Percentiles rank a stretch among this genome's conserved stretches.
Conservation (phyloP, 2,113 vertebrate species). For the Halcyon senegalensis region DNA sequence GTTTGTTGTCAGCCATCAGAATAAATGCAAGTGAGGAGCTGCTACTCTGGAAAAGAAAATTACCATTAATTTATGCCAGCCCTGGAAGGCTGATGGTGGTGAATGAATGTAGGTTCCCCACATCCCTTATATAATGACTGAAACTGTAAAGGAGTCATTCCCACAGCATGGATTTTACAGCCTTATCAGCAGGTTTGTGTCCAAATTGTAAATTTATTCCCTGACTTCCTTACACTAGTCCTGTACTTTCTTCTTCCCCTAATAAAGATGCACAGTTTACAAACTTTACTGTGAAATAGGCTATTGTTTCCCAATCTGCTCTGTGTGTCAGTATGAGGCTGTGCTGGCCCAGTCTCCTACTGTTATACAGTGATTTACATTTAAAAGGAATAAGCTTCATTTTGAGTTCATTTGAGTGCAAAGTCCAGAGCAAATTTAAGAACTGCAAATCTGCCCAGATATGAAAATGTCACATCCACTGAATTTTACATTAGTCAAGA, state of each 20-base stretch:
- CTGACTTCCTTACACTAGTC: not conserved
- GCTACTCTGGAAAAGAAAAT: not conserved
- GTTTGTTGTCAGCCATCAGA: not conserved
- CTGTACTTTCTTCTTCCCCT: not conserved
- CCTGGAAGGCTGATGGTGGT: not conserved
- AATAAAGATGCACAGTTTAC: not conserved
- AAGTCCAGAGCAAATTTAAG: not conserved
- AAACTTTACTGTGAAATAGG: not conserved
- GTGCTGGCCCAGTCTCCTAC: not conserved
- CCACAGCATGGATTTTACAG: not conserved
- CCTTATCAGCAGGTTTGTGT: rapidly evolving
- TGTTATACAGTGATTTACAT: not conserved
- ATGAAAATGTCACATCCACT: not conserved
- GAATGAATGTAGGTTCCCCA: not conserved
- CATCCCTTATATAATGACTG: not conserved
- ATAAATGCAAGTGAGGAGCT: not conserved
- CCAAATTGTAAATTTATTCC: not conserved
- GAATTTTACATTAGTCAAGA: not conserved
- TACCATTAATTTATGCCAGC: not conserved
- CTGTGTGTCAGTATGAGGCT: not conserved
- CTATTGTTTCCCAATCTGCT: not conserved
- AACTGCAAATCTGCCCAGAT: not conserved
- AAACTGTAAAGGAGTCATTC: not conserved
- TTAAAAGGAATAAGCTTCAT: not conserved
- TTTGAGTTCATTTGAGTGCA: not conserved